phyloP scores from a whole-genome alignment of 2,888 invertebrate species.

The Eilema depressum region DNA sequence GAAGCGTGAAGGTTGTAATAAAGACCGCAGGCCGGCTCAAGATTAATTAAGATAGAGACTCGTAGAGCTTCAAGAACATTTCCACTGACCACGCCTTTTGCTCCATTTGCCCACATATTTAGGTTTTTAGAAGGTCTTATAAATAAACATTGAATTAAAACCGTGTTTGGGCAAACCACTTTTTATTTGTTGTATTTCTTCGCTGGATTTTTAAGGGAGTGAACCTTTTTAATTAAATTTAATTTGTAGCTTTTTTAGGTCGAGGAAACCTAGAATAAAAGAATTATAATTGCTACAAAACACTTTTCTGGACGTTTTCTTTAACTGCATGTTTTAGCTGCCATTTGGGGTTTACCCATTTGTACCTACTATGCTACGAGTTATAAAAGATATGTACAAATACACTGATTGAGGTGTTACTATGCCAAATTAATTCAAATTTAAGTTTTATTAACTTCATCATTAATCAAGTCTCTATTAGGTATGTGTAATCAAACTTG shows the following conservation, averaged over 20 bases:
- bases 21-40: conserved; percentile 69
- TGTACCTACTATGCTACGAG: too few species aligned
- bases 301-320: background rate
- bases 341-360: background rate
- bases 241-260: conserved; percentile 12
- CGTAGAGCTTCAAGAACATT: conserved; percentile 63
- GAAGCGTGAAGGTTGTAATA: conserved; percentile 77
- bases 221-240: conserved; percentile 1
- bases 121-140: conserved; percentile 5
- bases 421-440: background rate
- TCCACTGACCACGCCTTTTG: conserved; percentile 67
- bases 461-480: background rate
- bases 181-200: conserved; percentile 3
- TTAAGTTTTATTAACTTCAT: background rate
- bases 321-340: too few species aligned
- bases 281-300: background rate
- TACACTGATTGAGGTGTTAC: background rate
- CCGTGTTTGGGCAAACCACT: background rate
- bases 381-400: too few species aligned
- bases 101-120: conserved; percentile 54
- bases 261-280: background rate
- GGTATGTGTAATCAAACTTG: background rate
- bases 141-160: conserved; percentile 17
- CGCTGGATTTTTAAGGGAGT: background rate
- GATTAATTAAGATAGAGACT: conserved; percentile 80